These are phyloP conservation scores for Engraulis encrasicolus DNA, from an alignment of 2,113 vertebrate species.

Conservation along the genomic window DNA sequence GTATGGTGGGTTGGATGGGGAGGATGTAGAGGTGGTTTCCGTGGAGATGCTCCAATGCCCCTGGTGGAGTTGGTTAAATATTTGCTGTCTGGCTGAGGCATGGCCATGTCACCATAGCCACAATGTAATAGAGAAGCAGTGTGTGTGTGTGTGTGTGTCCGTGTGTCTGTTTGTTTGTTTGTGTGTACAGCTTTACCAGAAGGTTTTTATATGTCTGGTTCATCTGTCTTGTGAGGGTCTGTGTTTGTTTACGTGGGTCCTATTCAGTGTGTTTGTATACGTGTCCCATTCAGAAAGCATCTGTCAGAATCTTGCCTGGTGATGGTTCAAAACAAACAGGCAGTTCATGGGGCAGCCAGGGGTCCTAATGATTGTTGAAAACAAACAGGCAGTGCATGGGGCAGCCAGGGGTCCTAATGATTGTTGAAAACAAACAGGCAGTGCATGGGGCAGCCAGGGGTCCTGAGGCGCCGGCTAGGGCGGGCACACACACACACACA, in stretches of 20 bases:
- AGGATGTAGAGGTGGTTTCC: background rate
- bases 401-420: too few species aligned
- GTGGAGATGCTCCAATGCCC: background rate
- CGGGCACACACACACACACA: too few species aligned
- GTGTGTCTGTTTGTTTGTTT: background rate
- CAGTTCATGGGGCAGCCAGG: too few species aligned
- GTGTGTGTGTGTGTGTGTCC: background rate
- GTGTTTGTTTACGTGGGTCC: background rate
- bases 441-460: too few species aligned
- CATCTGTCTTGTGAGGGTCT: background rate
- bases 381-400: too few species aligned
- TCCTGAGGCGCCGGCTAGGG: too few species aligned
- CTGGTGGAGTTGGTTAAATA: background rate
- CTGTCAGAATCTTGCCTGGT: background rate
- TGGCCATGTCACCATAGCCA: background rate
- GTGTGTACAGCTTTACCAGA: background rate
- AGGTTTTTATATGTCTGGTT: background rate
- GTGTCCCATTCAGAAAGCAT: background rate
- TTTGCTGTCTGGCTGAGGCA: background rate
- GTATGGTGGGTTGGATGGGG: too few species aligned
- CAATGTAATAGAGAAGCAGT: background rate
- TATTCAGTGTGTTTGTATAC: background rate
- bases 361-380: too few species aligned
- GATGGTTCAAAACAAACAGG: conserved; percentile 32
- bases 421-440: too few species aligned